Evolutionary conservation across 2,888 invertebrate genomes (phyloP).

Genomic region (Tenthredo notha): DNA sequence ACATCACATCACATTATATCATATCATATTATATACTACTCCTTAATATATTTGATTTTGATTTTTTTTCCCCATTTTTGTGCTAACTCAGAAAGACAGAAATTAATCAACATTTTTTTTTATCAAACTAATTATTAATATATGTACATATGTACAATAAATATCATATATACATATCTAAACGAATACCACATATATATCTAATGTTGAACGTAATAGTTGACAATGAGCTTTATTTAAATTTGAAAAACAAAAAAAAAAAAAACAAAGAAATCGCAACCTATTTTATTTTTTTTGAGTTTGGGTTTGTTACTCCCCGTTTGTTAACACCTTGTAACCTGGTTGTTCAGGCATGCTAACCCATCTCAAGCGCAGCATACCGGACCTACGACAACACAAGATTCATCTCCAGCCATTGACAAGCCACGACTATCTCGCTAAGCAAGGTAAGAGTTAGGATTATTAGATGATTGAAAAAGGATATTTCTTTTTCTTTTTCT

Average conservation of each 20-base stretch:
- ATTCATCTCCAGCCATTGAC: slow-evolving; percentile 87
- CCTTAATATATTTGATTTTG: not conserved
- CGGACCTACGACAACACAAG: slow-evolving; percentile 90
- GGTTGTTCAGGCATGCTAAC: slow-evolving; percentile 89
- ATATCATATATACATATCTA: not conserved
- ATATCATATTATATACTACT: not conserved
- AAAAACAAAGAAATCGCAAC: not conserved
- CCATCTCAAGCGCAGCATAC: slow-evolving; percentile 93
- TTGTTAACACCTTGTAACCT: slow-evolving; percentile 76
- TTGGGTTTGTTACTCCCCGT: slow-evolving; percentile 67
- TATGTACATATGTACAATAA: too few species aligned
- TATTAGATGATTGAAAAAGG: not conserved
- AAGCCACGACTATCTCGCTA: slow-evolving; percentile 83
- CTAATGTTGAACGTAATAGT: not conserved
- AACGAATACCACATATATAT: not conserved
- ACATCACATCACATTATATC: not conserved
- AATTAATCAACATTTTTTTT: too few species aligned
- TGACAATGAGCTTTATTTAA: not conserved
- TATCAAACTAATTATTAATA: not conserved
- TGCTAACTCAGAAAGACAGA: too few species aligned
- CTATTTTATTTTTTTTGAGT: slow-evolving; percentile 21
- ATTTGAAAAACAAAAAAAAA: not conserved
- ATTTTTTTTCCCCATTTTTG: not conserved
- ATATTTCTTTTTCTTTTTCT: not conserved
- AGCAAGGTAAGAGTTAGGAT: slow-evolving; percentile 71